phyloP scores from a whole-genome alignment of 2,797 vertebrate species.

The Acanthurus tractus region DNA sequence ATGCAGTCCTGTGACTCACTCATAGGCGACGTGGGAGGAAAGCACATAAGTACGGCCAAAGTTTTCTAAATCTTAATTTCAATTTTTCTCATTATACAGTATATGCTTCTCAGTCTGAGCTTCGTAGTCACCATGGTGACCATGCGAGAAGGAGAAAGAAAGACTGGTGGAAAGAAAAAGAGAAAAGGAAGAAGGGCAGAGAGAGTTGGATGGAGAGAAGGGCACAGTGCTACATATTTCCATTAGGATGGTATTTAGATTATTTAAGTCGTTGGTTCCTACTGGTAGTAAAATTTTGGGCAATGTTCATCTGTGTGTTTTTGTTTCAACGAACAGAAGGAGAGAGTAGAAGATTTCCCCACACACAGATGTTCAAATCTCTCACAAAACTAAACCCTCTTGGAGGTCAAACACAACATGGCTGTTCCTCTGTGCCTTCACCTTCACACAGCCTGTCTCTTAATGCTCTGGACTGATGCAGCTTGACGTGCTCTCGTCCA shows the following conservation, averaged over 20 bases:
- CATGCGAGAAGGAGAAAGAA: constrained; percentile 7
- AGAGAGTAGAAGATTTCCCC: constrained; percentile 11
- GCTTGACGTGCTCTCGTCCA: constrained; percentile 24
- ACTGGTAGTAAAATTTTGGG: too few relatives aligned
- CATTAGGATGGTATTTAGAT: neutral
- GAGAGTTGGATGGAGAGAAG: constrained; percentile 8
- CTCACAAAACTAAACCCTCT: neutral
- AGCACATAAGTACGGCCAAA: constrained; percentile 65
- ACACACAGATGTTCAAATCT: constrained; percentile 15
- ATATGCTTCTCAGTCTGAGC: constrained; percentile 43
- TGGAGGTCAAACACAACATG: constrained; percentile 4
- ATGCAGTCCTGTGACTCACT: constrained; percentile 70
- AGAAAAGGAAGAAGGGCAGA: neutral
- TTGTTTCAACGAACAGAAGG: constrained; percentile 12
- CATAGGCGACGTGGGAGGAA: constrained; percentile 69
- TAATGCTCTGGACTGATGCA: constrained; percentile 33
- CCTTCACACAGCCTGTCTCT: neutral
- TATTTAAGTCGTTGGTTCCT: neutral
- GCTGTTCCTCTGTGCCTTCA: neutral
- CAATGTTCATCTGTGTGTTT: constrained; percentile 26
- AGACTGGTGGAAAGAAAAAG: constrained; percentile 7
- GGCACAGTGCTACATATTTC: constrained; percentile 2
- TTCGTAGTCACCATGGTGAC: constrained; percentile 67
- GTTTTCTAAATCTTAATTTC: constrained; percentile 68
- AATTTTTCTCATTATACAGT: constrained; percentile 53